Conservation (phyloP, 2,113 vertebrate species). For the Irena cyanogastra region DNA sequence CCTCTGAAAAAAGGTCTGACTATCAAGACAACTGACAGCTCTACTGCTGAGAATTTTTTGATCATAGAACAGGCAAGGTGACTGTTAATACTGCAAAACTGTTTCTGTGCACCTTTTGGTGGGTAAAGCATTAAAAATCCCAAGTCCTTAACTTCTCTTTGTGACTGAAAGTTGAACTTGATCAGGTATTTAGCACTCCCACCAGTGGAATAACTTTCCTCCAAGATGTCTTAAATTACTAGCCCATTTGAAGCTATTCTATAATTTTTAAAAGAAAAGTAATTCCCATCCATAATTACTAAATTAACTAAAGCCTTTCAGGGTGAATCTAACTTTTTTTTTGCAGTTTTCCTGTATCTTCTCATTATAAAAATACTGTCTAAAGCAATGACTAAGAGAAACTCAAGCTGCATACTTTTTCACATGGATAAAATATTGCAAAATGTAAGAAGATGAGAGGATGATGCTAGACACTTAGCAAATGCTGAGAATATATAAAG, state of each 20-base stretch:
- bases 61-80: background rate
- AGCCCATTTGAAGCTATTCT: background rate
- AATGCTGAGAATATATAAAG: background rate
- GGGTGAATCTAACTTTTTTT: background rate
- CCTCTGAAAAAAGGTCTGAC: background rate
- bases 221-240: background rate
- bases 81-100: background rate
- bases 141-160: background rate
- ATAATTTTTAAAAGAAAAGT: background rate
- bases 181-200: background rate
- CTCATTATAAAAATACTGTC: background rate
- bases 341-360: background rate
- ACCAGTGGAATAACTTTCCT: background rate
- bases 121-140: background rate
- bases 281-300: background rate
- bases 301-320: background rate
- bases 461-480: background rate
- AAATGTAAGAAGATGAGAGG: background rate
- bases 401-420: background rate
- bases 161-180: background rate
- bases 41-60: background rate
- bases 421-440: background rate
- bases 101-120: background rate
- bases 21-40: background rate
- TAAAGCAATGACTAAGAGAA: background rate